phyloP scores from a whole-genome alignment of 2,113 vertebrate genomes.

The Trematocara nigrifrons region DNA sequence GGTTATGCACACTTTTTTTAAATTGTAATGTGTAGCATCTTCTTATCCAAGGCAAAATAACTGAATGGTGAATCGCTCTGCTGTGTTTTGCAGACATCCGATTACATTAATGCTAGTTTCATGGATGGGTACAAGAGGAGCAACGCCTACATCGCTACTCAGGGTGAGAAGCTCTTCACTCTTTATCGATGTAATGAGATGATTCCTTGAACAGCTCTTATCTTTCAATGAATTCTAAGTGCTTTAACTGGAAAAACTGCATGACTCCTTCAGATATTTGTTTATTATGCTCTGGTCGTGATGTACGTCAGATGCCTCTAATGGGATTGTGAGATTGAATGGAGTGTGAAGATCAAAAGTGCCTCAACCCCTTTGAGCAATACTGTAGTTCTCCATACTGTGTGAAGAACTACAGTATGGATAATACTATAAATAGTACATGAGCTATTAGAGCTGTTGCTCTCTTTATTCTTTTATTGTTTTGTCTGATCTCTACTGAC shows the following conservation, averaged over 20 bases:
- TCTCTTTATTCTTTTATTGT: neutral
- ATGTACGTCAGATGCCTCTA: neutral
- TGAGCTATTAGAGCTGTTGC: neutral
- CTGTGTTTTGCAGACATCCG: conserved; percentile 68
- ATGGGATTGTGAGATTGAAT: neutral
- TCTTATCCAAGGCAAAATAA: neutral
- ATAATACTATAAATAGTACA: neutral
- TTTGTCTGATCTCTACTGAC: neutral
- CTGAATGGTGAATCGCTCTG: neutral
- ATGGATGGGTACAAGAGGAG: conserved; percentile 78
- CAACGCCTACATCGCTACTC: conserved; percentile 76
- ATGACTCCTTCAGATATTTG: neutral
- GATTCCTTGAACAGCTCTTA: neutral
- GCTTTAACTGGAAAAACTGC: neutral
- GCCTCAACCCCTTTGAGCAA: neutral
- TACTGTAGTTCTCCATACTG: neutral
- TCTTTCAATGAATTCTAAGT: neutral
- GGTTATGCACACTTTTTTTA: neutral
- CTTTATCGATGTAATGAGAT: neutral
- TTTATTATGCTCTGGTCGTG: neutral
- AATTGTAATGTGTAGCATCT: neutral
- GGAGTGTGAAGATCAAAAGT: neutral
- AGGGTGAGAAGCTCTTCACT: conserved; percentile 59
- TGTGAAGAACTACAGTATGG: neutral
- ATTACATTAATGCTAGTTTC: conserved; percentile 80